Conservation (phyloP, 2,113 vertebrate genomes). For the Corythaixoides concolor region DNA sequence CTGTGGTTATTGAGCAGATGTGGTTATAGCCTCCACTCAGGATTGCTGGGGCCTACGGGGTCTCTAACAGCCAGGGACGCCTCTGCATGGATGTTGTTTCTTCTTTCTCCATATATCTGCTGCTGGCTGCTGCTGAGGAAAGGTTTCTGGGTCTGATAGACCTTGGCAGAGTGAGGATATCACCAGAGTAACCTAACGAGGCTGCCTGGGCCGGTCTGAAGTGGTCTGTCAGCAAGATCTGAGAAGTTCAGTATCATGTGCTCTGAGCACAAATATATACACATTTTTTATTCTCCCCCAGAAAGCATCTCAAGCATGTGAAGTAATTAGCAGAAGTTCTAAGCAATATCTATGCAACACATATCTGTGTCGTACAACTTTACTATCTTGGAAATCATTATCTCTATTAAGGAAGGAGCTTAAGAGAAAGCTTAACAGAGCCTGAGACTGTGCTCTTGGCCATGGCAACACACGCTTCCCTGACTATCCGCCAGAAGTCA, state of each 20-base stretch:
- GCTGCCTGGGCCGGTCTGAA: neutral
- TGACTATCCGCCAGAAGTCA: neutral
- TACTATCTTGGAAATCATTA: neutral
- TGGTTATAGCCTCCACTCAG: neutral
- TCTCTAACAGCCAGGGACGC: neutral
- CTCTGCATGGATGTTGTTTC: neutral
- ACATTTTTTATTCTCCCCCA: neutral
- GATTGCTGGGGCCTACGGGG: neutral
- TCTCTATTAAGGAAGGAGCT: neutral
- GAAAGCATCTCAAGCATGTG: neutral
- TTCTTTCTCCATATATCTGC: neutral
- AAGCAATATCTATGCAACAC: neutral
- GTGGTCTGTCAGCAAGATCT: neutral
- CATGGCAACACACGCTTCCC: accelerated
- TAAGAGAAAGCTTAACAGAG: neutral
- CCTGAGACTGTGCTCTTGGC: neutral
- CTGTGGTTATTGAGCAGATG: neutral
- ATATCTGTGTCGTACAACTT: neutral
- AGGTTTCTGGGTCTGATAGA: neutral
- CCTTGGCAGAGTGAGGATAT: neutral
- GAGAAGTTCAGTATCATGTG: neutral
- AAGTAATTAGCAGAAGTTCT: neutral
- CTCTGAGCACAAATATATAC: neutral
- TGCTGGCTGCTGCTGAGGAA: neutral
- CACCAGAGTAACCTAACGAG: neutral